Conservation (phyloP, 2,113 vertebrate species). For the Corvus moneduloides region DNA sequence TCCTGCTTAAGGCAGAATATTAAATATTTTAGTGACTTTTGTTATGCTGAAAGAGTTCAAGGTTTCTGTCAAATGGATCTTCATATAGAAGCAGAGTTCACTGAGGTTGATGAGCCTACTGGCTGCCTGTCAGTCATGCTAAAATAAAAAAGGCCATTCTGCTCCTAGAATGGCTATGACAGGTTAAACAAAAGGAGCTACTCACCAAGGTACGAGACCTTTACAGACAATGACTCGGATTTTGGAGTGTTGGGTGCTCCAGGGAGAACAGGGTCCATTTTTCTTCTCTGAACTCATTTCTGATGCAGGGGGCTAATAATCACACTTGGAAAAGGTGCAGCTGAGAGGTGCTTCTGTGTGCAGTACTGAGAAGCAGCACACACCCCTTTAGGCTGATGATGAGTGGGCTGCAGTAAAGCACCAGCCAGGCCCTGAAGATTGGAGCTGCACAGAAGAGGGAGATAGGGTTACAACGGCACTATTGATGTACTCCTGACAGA, state of each 20-base stretch:
- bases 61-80: background rate
- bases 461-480: background rate
- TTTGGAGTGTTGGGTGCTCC: background rate
- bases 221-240: background rate
- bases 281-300: background rate
- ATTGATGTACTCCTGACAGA: background rate
- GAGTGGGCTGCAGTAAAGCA: background rate
- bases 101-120: background rate
- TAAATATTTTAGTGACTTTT: background rate
- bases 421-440: background rate
- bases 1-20: background rate
- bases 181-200: background rate
- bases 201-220: background rate
- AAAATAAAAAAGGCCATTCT: background rate
- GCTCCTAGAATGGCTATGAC: background rate
- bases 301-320: background rate
- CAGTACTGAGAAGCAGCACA: rapidly evolving
- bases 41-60: background rate
- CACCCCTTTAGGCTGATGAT: background rate
- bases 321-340: background rate
- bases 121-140: background rate
- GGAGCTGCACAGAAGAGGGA: background rate
- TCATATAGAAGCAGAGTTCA: background rate
- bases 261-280: background rate
- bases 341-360: background rate